Evolutionary conservation across 2,888 invertebrate species (phyloP).

Genomic region (Celastrina argiolus): DNA sequence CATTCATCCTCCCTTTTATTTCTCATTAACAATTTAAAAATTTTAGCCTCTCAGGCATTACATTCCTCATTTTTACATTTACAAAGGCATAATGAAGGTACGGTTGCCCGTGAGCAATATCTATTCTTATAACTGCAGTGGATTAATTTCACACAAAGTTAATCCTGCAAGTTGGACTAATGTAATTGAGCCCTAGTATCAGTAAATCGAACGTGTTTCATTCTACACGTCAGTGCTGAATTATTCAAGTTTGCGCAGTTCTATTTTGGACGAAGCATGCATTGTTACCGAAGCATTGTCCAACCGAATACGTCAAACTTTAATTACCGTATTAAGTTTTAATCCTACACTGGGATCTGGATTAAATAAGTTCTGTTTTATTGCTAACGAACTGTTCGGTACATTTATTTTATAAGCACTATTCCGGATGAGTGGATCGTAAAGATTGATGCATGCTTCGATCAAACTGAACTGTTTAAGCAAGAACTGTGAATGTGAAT

Average conservation of each 20-base stretch:
- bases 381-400: background rate
- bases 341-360: slow-evolving; percentile 20
- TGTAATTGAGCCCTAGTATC: slow-evolving; percentile 1
- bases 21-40: no score
- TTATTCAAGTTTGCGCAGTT: slow-evolving; percentile 24
- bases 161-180: background rate
- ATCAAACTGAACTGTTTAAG: background rate
- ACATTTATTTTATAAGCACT: background rate
- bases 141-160: background rate
- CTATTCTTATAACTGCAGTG: background rate
- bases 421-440: background rate
- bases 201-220: slow-evolving; percentile 17
- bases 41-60: no score
- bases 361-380: background rate
- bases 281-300: slow-evolving; percentile 24
- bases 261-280: slow-evolving; percentile 23
- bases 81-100: no score
- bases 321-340: slow-evolving; percentile 16
- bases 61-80: no score
- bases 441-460: background rate
- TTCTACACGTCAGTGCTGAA: slow-evolving; percentile 22
- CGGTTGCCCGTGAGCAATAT: no score
- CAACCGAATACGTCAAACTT: slow-evolving; percentile 19
- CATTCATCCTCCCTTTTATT: no score
- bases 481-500: background rate